phyloP scores from a whole-genome alignment of 1,140 invertebrate genomes.

The Lepidostoma basale region DNA sequence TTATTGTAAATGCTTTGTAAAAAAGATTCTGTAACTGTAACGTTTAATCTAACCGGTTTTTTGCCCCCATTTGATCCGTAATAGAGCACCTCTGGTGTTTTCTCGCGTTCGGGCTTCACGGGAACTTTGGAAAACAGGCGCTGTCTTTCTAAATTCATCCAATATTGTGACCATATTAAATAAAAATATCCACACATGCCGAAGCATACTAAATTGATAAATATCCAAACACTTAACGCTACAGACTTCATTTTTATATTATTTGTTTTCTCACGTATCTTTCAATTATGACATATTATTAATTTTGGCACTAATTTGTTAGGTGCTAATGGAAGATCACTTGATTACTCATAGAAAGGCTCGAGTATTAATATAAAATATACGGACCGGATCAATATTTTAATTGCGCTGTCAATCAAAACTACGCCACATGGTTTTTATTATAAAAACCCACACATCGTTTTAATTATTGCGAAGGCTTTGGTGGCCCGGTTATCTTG shows the following conservation, averaged over 20 bases:
- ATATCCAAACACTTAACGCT: constrained; percentile 71
- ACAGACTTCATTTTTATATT: constrained; percentile 63
- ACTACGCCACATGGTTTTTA: not conserved
- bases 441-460: not conserved
- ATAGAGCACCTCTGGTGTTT: constrained; percentile 48
- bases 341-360: not conserved
- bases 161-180: constrained; percentile 73
- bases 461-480: not conserved
- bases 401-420: constrained; percentile 9
- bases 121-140: constrained; percentile 55
- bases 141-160: constrained; percentile 65
- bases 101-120: constrained; percentile 48
- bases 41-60: constrained; percentile 31
- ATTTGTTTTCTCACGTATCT: not conserved
- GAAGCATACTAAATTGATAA: constrained; percentile 71
- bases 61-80: constrained; percentile 44
- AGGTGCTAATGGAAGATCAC: not conserved
- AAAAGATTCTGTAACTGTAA: constrained; percentile 21
- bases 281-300: not conserved
- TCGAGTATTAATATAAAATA: not conserved
- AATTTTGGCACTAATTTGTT: constrained; percentile 7
- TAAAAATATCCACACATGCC: constrained; percentile 75
- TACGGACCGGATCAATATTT: constrained; percentile 6
- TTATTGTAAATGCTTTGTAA: constrained; percentile 28
- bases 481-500: not conserved